Conservation (phyloP, 2,888 invertebrate species). For the Erebia aethiops region DNA sequence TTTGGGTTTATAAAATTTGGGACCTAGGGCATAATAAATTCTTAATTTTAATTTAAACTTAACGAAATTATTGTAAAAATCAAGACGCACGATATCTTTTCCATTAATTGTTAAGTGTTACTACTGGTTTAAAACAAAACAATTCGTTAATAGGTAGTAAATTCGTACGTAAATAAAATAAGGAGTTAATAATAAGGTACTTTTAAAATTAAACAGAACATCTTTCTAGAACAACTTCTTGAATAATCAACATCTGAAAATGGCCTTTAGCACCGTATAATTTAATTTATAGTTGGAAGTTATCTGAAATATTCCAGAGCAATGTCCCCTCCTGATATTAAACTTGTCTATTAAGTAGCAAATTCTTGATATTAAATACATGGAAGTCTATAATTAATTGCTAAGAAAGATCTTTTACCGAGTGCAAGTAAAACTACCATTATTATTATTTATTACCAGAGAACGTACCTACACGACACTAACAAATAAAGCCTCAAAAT, state of each 20-base stretch:
- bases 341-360: background rate
- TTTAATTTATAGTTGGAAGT: slow-evolving; percentile 9
- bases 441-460: slow-evolving; percentile 2
- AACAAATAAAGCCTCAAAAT: slow-evolving; percentile 4
- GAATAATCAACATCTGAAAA: background rate
- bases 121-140: too few species aligned
- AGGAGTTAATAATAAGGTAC: background rate
- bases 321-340: background rate
- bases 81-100: too few species aligned
- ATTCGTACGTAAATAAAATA: too few species aligned
- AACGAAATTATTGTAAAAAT: too few species aligned
- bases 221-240: slow-evolving; percentile 5
- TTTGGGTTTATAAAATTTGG: too few species aligned
- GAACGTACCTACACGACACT: slow-evolving; percentile 4
- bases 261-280: slow-evolving; percentile 3
- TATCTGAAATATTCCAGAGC: slow-evolving; percentile 8
- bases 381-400: background rate
- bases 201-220: background rate
- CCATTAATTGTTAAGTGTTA: too few species aligned
- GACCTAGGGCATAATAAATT: too few species aligned
- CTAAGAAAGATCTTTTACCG: background rate
- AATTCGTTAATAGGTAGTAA: too few species aligned
- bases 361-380: background rate
- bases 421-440: slow-evolving; percentile 4
- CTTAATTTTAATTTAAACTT: too few species aligned